Base-by-base conservation (phyloP, 2,797 vertebrate species). In the Sphaeramia orbicularis region DNA sequence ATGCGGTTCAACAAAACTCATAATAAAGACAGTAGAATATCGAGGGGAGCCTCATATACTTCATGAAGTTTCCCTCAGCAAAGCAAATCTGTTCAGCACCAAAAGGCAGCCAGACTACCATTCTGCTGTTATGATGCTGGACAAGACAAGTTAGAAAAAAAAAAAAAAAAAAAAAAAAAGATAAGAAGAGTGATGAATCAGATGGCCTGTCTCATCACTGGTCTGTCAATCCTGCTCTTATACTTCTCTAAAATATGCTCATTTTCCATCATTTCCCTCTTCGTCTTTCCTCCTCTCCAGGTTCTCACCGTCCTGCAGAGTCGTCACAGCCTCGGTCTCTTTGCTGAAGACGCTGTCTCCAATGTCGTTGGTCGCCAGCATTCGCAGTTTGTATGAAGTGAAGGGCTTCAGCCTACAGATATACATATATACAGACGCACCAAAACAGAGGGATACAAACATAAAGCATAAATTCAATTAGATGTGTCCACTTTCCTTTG, bases 311-410 rank as follows among this genome's bases (percentile, higher is more conserved):
- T 92, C 90, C 77, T 92, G 92, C 42, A 91, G 88, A 16, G 91
- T 92, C 3, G 86, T 92, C 14, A 89, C 86, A 0, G 95, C 86
- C 24, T 96, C 96, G 0, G 96, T 96, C 92, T 97, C 96, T 0
- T 64, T 63, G 10, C 96, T 96, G 78, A 95, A 93, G 85, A 94
- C 75, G 0, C 96, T 97, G 89, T 96, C 95, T 65, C 96, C 96
- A 0, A 97, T 86, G 37, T 97, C 96, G 0, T 97, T 97, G 82
- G 96, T 96, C 14, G 96, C 94, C 78, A 95, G 90, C 90, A 98
- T 94, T 21, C 95, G 93, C 59, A 98, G 92, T 56, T 95, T 96
- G 84, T 97, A 97, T 0, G 96, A 96, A 1, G 96, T 96, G 79
- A 96, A 98, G 0, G 96, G 96, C 74, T 93, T 96, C 81, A 98